Evolutionary conservation across 2,797 vertebrate species (phyloP).

Genomic region (Tragelaphus eurycerus): DNA sequence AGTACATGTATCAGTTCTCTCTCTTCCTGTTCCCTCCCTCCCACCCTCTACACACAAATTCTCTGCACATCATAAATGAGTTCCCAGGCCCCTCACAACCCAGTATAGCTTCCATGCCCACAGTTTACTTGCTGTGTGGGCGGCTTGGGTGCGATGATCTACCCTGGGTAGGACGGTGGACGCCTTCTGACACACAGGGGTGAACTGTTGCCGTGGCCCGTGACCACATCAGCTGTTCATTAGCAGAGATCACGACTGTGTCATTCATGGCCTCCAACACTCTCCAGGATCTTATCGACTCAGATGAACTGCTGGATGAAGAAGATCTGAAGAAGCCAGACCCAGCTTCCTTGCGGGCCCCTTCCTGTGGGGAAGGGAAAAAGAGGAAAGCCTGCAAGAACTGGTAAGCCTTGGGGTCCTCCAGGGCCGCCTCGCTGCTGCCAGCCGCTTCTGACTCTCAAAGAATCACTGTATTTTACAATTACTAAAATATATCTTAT

Average conservation of each 20-base stretch:
- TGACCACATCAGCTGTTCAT: not conserved
- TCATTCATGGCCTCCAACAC: not conserved
- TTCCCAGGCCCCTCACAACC: not conserved
- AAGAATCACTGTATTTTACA: not conserved
- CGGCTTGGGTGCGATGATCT: accelerated
- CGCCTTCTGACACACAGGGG: accelerated
- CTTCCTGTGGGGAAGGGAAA: slow-evolving; percentile 87
- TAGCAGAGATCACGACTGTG: not conserved
- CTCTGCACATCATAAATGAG: not conserved
- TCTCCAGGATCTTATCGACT: slow-evolving; percentile 93
- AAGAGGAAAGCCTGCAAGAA: slow-evolving; percentile 96
- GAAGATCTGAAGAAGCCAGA: slow-evolving; percentile 96
- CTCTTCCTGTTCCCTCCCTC: not conserved
- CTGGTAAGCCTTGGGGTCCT: slow-evolving; percentile 86
- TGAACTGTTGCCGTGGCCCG: not conserved
- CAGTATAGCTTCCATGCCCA: accelerated
- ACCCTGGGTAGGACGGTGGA: not conserved
- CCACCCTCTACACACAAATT: not conserved
- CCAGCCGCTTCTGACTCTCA: not conserved
- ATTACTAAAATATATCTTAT: not conserved
- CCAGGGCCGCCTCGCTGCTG: accelerated
- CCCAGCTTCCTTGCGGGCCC: slow-evolving; percentile 87
- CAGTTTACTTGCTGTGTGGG: not conserved
- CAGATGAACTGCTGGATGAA: slow-evolving; percentile 92
- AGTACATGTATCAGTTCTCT: not conserved